A percentile compares a stretch with the other conserved stretches of the same genome.
phyloP scores from a whole-genome alignment of 92 coral and sea anemone species.

The Desmophyllum pertusum region DNA sequence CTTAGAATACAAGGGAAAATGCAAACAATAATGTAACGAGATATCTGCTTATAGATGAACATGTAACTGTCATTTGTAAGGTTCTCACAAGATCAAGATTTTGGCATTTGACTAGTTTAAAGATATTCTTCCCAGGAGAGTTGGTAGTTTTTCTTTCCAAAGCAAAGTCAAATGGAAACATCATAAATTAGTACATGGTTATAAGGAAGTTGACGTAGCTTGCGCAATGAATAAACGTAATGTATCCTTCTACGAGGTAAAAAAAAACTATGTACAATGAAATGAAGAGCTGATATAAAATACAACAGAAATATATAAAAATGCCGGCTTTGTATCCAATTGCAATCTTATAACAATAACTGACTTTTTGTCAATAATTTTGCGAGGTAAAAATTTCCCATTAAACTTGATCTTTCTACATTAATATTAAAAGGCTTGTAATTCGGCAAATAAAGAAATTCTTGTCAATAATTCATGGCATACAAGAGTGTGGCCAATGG shows the following conservation, averaged over 20 bases:
- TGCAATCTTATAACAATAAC: constrained; percentile 20
- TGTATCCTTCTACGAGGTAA: not conserved
- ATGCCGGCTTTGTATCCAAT: not conserved
- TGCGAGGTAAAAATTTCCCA: constrained; percentile 36
- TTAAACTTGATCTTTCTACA: constrained; percentile 13
- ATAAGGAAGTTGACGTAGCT: not conserved
- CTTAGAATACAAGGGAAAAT: too few relatives aligned
- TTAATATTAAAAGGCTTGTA: not conserved
- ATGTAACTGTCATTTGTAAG: not conserved
- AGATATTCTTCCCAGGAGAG: not conserved
- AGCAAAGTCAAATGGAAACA: not conserved
- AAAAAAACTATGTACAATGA: constrained; percentile 27
- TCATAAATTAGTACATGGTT: not conserved
- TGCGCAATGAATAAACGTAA: not conserved
- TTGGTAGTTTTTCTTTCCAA: not conserved
- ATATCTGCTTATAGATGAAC: not conserved
- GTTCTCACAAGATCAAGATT: not conserved
- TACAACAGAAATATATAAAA: not conserved
- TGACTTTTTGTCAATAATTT: constrained; percentile 4
- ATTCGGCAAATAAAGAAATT: not conserved
- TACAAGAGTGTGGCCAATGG: not conserved
- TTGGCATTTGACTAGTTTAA: not conserved
- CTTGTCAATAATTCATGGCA: not conserved
- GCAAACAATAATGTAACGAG: too few relatives aligned
- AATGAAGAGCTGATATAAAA: not conserved